Percentiles rank a stretch among this genome's conserved stretches.
phyloP scores from a whole-genome alignment of 2,797 vertebrate species.

The Syndactyla subalaris region DNA sequence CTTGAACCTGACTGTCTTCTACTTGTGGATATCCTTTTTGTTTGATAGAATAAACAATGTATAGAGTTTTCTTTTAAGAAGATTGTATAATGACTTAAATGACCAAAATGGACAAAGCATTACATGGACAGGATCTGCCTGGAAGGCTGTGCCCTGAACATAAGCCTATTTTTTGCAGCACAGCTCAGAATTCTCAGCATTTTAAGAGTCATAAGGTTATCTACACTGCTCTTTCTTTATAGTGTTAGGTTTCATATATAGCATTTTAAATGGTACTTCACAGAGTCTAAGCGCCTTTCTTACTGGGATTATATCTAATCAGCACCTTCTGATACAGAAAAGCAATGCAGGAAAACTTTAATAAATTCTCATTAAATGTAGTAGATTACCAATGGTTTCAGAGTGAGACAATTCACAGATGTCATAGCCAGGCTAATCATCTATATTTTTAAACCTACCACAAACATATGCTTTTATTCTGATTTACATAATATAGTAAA shows the following conservation, averaged over 20 bases:
- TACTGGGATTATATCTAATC: not conserved
- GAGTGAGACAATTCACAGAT: not conserved
- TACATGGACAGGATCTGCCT: not conserved
- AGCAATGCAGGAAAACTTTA: not conserved
- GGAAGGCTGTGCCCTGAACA: rapidly evolving
- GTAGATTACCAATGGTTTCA: not conserved
- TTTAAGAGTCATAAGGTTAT: not conserved
- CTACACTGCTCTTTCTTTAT: not conserved
- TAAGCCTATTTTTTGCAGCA: not conserved
- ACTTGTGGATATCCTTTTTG: not conserved
- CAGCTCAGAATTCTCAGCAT: not conserved
- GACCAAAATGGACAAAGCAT: not conserved
- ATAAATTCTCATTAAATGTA: not conserved
- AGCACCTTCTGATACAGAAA: not conserved
- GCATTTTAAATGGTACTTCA: not conserved
- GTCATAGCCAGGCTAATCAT: not conserved
- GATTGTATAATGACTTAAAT: not conserved
- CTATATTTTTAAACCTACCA: not conserved
- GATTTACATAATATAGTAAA: not conserved
- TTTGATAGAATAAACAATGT: not conserved
- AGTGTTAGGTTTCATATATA: not conserved
- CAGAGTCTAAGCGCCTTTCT: not conserved
- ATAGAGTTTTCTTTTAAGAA: not conserved
- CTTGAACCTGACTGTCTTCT: not conserved
- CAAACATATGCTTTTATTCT: not conserved